A percentile compares a stretch with the other conserved stretches of the same genome.
These are phyloP conservation scores for Chiridota heheva DNA, from an alignment of 35 echinoderm and acorn worm species.

Conservation along the genomic window DNA sequence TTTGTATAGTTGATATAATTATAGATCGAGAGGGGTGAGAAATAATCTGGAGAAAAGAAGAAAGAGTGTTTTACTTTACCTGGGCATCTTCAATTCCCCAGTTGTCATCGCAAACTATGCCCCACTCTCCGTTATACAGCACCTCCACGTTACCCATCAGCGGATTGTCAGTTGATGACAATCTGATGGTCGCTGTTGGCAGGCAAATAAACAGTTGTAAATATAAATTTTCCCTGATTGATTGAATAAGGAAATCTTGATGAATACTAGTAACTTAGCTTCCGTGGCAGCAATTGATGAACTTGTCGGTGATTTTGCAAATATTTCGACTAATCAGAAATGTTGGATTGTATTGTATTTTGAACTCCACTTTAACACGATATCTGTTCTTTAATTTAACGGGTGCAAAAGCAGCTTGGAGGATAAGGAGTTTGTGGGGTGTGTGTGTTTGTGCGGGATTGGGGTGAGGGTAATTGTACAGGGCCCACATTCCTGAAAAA, in stretches of 20 bases:
- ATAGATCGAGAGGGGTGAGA: no score
- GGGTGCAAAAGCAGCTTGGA: no score
- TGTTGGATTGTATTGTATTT: no score
- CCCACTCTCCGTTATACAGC: constrained; percentile 51
- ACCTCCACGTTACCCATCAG: constrained; percentile 78
- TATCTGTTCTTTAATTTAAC: background rate
- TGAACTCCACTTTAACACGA: no score
- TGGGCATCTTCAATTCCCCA: constrained; percentile 75
- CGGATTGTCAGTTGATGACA: constrained; percentile 3
- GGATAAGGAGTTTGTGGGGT: no score
- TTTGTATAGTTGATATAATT: no score
- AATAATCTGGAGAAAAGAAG: background rate
- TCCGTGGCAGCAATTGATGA: no score
- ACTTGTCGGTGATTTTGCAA: no score
- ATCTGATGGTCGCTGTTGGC: constrained; percentile 51
- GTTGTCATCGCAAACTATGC: constrained; percentile 76
- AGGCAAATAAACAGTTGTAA: background rate
- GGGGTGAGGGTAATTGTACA: no score
- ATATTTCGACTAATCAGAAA: no score
- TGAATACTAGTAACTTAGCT: background rate
- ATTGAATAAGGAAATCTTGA: background rate
- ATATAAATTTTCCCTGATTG: background rate
- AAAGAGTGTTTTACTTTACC: constrained; percentile 4
- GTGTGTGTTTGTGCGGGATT: no score
- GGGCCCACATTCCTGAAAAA: no score